Conservation (phyloP, 1,140 invertebrate species). For the Apis laboriosa region DNA sequence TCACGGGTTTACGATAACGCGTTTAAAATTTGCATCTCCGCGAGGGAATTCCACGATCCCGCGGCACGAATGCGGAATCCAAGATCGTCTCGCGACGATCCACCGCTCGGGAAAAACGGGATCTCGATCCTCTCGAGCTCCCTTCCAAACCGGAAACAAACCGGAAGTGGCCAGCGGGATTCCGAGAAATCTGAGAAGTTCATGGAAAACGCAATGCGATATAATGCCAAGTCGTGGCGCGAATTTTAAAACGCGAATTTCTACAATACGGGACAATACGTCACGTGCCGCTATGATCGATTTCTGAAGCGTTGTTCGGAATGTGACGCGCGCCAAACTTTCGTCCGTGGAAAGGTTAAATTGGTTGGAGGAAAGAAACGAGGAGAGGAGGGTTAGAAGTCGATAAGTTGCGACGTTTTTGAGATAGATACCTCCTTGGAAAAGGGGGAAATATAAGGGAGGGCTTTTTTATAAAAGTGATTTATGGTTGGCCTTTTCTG, state of each 20-base stretch:
- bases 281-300: conserved; percentile 15
- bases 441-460: not conserved
- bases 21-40: conserved; percentile 36
- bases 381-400: not conserved
- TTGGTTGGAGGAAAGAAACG: not conserved
- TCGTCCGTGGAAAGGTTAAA: not conserved
- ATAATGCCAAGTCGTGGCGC: not conserved
- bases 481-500: not conserved
- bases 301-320: not conserved
- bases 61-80: conserved; percentile 33
- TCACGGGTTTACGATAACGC: conserved; percentile 18
- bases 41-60: conserved; percentile 33
- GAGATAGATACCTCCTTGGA: not conserved
- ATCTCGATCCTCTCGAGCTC: not conserved
- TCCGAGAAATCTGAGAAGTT: not conserved
- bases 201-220: not conserved
- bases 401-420: not conserved
- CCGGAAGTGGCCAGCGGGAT: conserved; percentile 11
- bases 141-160: not conserved
- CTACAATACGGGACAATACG: not conserved
- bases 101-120: not conserved
- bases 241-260: not conserved
- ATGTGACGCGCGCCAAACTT: not conserved
- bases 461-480: not conserved
- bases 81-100: not conserved